A percentile compares a stretch with the other conserved stretches of the same genome.
Evolutionary conservation across 2,113 vertebrate species (phyloP).

Genomic region (Catharus bicknelli): DNA sequence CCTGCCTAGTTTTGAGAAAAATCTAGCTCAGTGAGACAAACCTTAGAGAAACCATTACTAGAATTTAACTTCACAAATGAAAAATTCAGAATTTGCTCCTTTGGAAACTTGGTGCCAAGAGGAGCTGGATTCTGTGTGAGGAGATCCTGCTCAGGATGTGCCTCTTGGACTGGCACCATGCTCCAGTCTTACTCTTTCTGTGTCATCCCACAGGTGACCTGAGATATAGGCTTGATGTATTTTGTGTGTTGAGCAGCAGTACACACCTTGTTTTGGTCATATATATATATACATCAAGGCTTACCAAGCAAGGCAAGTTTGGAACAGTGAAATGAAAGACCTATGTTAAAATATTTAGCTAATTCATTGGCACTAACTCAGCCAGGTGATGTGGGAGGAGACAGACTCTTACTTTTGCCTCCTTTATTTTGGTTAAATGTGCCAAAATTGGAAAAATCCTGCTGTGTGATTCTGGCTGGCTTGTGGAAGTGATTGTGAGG

Average conservation of each 20-base stretch:
- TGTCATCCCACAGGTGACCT: neutral
- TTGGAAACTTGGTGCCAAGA: accelerated
- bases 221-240: neutral
- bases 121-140: neutral
- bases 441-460: neutral
- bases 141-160: neutral
- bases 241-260: neutral
- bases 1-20: neutral
- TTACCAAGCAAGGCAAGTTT: neutral
- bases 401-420: neutral
- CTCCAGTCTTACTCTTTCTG: neutral
- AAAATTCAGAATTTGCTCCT: neutral
- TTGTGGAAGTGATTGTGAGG: neutral
- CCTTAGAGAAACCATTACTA: neutral
- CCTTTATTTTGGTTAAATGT: neutral
- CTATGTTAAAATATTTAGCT: neutral
- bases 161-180: neutral
- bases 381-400: neutral
- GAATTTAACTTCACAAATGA: neutral
- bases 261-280: neutral
- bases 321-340: neutral
- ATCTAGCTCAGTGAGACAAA: neutral
- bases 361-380: neutral
- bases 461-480: neutral
- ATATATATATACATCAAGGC: no score